Evolutionary conservation across 1,140 invertebrate genomes (phyloP).

Genomic region (Macrobrachium nipponense): DNA sequence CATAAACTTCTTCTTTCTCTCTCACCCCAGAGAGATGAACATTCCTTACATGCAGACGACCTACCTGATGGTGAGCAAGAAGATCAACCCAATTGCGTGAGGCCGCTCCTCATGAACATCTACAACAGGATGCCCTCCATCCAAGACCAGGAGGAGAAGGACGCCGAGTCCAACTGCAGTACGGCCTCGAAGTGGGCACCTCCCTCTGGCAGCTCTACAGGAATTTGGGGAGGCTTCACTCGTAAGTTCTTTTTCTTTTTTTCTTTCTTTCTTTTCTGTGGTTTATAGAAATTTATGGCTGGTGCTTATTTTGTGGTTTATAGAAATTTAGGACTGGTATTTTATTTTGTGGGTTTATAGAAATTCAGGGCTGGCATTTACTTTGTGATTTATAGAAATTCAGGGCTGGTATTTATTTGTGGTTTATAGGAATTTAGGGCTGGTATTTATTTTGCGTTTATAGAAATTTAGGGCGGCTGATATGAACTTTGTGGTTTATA

Average conservation of each 20-base stretch:
- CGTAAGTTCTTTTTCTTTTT: constrained; percentile 28
- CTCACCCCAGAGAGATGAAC: constrained; percentile 49
- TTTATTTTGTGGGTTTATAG: no score
- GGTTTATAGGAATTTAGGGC: no score
- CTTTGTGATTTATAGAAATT: no score
- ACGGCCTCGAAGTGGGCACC: constrained; percentile 50
- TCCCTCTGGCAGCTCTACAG: constrained; percentile 60
- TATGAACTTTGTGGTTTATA: no score
- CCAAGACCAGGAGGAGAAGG: neutral
- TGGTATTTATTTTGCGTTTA: no score
- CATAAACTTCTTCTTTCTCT: neutral
- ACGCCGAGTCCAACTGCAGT: neutral
- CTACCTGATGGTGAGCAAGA: constrained; percentile 58
- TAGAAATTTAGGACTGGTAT: no score
- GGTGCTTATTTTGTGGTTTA: no score
- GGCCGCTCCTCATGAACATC: constrained; percentile 61
- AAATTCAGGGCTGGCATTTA: no score
- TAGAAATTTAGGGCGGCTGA: no score
- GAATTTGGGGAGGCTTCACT: constrained; percentile 54
- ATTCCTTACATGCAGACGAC: constrained; percentile 57
- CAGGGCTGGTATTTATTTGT: no score
- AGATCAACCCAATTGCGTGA: constrained; percentile 60
- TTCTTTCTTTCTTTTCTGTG: neutral
- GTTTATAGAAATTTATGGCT: no score
- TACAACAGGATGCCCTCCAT: constrained; percentile 54